Conservation (phyloP, 1,140 invertebrate genomes). For the Parapsyche elsis region DNA sequence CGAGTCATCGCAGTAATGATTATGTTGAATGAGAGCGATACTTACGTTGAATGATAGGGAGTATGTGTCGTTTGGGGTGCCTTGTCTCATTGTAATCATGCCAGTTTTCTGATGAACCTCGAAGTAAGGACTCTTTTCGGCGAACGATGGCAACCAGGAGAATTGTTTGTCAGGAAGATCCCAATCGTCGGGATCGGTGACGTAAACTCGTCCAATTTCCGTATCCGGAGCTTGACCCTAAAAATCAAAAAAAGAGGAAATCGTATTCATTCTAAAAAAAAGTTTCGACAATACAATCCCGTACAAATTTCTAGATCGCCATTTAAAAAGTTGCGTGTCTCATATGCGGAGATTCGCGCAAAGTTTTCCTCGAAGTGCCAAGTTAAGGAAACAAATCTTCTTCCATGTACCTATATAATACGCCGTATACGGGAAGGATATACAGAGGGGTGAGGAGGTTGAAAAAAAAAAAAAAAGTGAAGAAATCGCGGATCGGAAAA, state of each 20-base stretch:
- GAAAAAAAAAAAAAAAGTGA: constrained; percentile 13
- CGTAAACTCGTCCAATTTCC: constrained; percentile 89
- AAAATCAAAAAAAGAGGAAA: constrained; percentile 52
- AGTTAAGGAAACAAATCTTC: constrained; percentile 22
- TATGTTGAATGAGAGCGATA: constrained; percentile 33
- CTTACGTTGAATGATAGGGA: constrained; percentile 77
- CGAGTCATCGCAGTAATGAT: neutral
- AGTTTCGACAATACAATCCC: neutral
- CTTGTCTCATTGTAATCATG: constrained; percentile 84
- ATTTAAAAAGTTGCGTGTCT: constrained; percentile 13
- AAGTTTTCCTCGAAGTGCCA: neutral
- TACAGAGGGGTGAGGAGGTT: neutral
- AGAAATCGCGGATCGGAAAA: constrained; percentile 31
- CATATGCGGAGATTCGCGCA: neutral
- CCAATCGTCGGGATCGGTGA: constrained; percentile 93
- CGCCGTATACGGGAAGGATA: neutral
- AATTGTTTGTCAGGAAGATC: constrained; percentile 91
- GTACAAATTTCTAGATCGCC: neutral
- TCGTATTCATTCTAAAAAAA: constrained; percentile 32
- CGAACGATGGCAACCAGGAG: constrained; percentile 69
- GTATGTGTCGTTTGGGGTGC: constrained; percentile 77
- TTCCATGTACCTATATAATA: neutral
- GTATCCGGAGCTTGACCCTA: constrained; percentile 77
- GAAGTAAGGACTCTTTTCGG: constrained; percentile 72
- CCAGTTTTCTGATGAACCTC: constrained; percentile 77